Evolutionary conservation across 2,113 vertebrate genomes (phyloP).

Genomic region (Pandion haliaetus): DNA sequence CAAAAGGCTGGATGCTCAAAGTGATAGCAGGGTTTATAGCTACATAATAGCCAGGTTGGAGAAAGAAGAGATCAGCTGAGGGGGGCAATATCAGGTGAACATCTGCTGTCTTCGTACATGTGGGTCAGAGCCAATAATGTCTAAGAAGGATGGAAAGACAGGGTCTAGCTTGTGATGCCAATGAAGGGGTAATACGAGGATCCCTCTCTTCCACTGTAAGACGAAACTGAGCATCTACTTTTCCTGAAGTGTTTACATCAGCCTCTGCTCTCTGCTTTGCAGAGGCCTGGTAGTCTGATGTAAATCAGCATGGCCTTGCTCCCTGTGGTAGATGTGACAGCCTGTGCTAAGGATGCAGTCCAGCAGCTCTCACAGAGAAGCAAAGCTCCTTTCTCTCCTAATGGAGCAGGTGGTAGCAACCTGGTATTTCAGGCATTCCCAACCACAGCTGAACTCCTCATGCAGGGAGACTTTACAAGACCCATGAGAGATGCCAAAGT

Average conservation of each 20-base stretch:
- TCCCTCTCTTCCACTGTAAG: neutral
- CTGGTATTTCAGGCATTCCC: neutral
- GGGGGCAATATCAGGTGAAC: neutral
- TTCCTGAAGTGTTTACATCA: neutral
- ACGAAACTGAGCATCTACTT: neutral
- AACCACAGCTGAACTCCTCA: neutral
- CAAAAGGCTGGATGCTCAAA: neutral
- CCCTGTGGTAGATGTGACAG: neutral
- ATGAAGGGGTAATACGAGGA: neutral
- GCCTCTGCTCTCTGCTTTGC: neutral
- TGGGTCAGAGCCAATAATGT: neutral
- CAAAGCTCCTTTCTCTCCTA: neutral
- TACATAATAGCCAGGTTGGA: neutral
- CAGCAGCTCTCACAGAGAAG: neutral
- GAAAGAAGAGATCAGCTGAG: neutral
- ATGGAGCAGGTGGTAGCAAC: neutral
- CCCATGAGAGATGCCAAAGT: slow-evolving; percentile 1
- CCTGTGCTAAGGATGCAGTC: neutral
- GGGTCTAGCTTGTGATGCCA: neutral
- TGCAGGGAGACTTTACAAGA: slow-evolving; percentile 18
- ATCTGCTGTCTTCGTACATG: neutral
- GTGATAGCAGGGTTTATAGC: neutral
- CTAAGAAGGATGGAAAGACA: neutral
- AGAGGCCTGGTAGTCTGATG: neutral
- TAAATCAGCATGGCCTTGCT: neutral